Conservation (phyloP, 2,888 invertebrate genomes). For the Empis livida region DNA sequence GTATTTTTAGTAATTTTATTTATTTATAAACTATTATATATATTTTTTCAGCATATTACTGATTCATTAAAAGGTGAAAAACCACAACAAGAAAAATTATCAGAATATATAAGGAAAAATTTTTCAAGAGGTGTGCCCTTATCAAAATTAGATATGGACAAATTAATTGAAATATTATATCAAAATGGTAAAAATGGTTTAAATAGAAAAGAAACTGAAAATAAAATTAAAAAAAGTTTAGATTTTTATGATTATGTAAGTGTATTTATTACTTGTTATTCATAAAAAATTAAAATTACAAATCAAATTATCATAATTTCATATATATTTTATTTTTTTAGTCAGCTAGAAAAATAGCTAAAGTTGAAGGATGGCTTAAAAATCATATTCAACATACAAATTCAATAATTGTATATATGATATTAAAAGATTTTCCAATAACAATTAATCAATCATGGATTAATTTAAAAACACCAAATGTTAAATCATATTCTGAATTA, state of each 20-base stretch:
- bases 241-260: conserved; percentile 8
- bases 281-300: neutral
- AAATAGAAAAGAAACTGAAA: neutral
- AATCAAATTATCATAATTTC: no score
- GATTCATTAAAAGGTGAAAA: no score
- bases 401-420: conserved; percentile 1
- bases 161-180: conserved; percentile 3
- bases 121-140: conserved; percentile 5
- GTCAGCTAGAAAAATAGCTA: neutral
- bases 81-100: neutral
- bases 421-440: conserved; percentile 3
- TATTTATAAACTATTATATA: neutral
- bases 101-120: conserved; percentile 3
- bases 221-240: neutral
- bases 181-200: conserved; percentile 4
- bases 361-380: conserved; percentile 5
- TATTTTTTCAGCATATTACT: no score
- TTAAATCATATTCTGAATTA: conserved; percentile 5
- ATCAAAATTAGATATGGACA: neutral
- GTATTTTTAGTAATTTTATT: neutral
- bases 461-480: conserved; percentile 6
- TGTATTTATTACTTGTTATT: neutral
- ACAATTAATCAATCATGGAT: conserved; percentile 7
- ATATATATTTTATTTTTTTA: neutral
- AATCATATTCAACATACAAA: conserved; percentile 7